Percentiles rank a stretch among this genome's conserved stretches.
Evolutionary conservation across 2,888 invertebrate species (phyloP).

Genomic region (Desoria tigrina): DNA sequence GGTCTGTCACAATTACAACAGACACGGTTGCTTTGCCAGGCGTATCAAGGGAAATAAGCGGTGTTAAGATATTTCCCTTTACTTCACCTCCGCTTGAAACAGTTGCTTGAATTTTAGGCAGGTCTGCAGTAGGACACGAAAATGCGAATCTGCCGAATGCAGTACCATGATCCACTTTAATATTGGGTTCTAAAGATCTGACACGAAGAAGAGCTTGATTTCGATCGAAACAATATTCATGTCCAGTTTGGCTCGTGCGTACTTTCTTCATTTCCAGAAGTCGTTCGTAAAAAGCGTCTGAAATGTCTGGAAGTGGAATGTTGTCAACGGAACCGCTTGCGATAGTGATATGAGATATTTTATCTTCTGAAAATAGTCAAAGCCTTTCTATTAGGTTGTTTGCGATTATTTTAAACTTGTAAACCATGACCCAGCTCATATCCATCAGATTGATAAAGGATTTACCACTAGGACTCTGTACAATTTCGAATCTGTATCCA

Average conservation of each 20-base stretch:
- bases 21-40: constrained; percentile 96
- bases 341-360: neutral
- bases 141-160: constrained; percentile 96
- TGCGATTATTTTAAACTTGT: neutral
- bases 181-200: constrained; percentile 67
- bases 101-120: constrained; percentile 69
- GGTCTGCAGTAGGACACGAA: constrained; percentile 75
- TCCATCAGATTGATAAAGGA: neutral
- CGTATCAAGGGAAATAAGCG: constrained; percentile 87
- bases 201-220: constrained; percentile 78
- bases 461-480: neutral
- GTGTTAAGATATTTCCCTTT: constrained; percentile 75
- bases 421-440: neutral
- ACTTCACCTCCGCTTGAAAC: constrained; percentile 65
- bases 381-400: neutral
- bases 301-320: neutral
- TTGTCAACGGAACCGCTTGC: neutral
- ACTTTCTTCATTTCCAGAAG: neutral
- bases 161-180: constrained; percentile 75
- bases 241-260: neutral
- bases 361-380: neutral
- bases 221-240: constrained; percentile 59
- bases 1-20: constrained; percentile 94
- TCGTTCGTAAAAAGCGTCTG: neutral
- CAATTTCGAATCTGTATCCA: constrained; percentile 26